phyloP scores from a whole-genome alignment of 2,888 invertebrate genomes.

The Pediacus dermestoides region DNA sequence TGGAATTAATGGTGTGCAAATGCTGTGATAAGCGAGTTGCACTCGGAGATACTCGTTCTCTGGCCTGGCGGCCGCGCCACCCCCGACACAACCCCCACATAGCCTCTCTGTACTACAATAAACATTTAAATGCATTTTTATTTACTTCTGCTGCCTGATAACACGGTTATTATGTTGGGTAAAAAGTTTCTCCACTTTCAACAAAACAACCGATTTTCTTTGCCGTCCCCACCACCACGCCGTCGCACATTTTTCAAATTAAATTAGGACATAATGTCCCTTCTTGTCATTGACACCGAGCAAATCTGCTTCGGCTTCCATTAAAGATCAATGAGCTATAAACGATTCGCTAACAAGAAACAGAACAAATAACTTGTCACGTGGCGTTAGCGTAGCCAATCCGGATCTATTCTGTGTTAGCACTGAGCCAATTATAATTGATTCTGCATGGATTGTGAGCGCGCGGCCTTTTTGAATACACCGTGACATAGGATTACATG shows the following conservation, averaged over 20 bases:
- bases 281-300: too few species aligned
- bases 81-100: constrained; percentile 12
- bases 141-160: constrained; percentile 24
- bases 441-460: constrained; percentile 47
- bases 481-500: constrained; percentile 48
- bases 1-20: constrained; percentile 52
- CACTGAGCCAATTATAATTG: constrained; percentile 42
- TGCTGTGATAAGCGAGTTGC: constrained; percentile 48
- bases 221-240: too few species aligned
- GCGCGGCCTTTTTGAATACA: constrained; percentile 43
- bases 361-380: constrained; percentile 47
- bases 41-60: constrained; percentile 28
- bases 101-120: constrained; percentile 30
- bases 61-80: constrained; percentile 12
- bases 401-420: constrained; percentile 35
- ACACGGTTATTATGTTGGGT: not conserved
- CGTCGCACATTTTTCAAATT: too few species aligned
- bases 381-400: constrained; percentile 60
- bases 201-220: too few species aligned
- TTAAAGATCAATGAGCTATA: constrained; percentile 33
- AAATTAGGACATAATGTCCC: too few species aligned
- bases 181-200: too few species aligned
- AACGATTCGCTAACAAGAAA: constrained; percentile 26
- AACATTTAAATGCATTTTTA: constrained; percentile 47
- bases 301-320: constrained; percentile 14